These are phyloP conservation scores for Coenonympha glycerion DNA, from an alignment of 2,888 invertebrate genomes.

Conservation along the genomic window DNA sequence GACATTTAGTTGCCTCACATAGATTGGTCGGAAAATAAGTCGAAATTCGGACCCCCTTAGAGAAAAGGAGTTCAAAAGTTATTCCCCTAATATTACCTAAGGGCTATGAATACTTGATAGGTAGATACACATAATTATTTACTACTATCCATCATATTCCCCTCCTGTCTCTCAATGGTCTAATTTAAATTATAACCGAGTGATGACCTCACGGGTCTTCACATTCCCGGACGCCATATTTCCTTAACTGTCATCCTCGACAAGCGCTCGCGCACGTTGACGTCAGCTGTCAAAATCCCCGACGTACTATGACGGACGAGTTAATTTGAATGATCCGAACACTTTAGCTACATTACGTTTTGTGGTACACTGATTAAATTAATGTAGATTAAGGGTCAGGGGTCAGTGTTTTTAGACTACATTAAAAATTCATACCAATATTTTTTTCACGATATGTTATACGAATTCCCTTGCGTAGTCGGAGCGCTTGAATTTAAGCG, in stretches of 20 bases:
- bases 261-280: slow-evolving; percentile 46
- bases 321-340: slow-evolving; percentile 49
- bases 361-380: slow-evolving; percentile 5
- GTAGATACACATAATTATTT: background rate
- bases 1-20: too few relatives aligned
- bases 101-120: too few relatives aligned
- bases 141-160: background rate
- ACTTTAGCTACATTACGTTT: slow-evolving; percentile 10
- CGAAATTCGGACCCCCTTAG: too few relatives aligned
- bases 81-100: too few relatives aligned
- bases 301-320: slow-evolving; percentile 61
- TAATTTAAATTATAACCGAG: slow-evolving; percentile 44
- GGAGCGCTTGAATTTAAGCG: too few relatives aligned
- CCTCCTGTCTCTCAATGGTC: slow-evolving; percentile 30
- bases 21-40: too few relatives aligned
- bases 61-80: too few relatives aligned
- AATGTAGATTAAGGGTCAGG: background rate
- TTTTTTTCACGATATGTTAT: too few relatives aligned
- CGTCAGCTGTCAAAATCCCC: slow-evolving; percentile 57
- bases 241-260: slow-evolving; percentile 46
- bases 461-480: too few relatives aligned
- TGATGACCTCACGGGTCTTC: slow-evolving; percentile 30
- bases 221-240: slow-evolving; percentile 30
- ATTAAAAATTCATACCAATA: background rate
- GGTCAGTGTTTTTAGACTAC: background rate